phyloP scores from a whole-genome alignment of 2,888 invertebrate species.

The Eutolmus rufibarbis region DNA sequence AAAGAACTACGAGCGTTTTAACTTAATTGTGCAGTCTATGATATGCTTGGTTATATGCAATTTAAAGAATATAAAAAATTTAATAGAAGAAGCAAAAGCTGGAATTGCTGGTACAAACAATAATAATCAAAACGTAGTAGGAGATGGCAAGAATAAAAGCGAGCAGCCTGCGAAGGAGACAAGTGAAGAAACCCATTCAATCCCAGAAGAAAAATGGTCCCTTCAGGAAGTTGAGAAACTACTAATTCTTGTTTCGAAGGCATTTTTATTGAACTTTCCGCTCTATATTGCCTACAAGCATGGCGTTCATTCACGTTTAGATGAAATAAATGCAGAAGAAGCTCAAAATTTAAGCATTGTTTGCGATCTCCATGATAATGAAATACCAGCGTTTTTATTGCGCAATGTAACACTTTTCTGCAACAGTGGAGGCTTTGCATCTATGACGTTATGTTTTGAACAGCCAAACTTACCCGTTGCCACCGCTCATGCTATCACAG shows the following conservation, averaged over 20 bases:
- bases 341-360: slow-evolving; percentile 66
- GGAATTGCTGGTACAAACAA: slow-evolving; percentile 52
- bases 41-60: slow-evolving; percentile 84
- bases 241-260: slow-evolving; percentile 85
- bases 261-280: slow-evolving; percentile 89
- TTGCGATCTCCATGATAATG: slow-evolving; percentile 93
- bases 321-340: slow-evolving; percentile 85
- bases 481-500: slow-evolving; percentile 90
- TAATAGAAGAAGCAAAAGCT: slow-evolving; percentile 63
- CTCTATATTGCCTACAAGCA: slow-evolving; percentile 87
- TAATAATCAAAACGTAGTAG: slow-evolving; percentile 28
- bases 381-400: slow-evolving; percentile 87
- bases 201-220: slow-evolving; percentile 69
- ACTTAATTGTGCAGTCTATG: slow-evolving; percentile 86
- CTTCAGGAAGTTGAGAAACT: slow-evolving; percentile 87
- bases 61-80: slow-evolving; percentile 75
- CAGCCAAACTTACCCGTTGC: slow-evolving; percentile 81
- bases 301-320: slow-evolving; percentile 79
- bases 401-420: slow-evolving; percentile 94
- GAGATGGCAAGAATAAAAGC: slow-evolving; percentile 39
- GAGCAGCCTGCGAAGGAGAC: slow-evolving; percentile 35
- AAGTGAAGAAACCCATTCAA: slow-evolving; percentile 45
- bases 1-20: slow-evolving; percentile 91
- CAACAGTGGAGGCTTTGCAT: slow-evolving; percentile 86
- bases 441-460: slow-evolving; percentile 88